Evolutionary conservation across 2,797 vertebrate genomes (phyloP), one percentile per base, ranked within the genome.

Genomic region (Sebastes diaconus): DNA sequence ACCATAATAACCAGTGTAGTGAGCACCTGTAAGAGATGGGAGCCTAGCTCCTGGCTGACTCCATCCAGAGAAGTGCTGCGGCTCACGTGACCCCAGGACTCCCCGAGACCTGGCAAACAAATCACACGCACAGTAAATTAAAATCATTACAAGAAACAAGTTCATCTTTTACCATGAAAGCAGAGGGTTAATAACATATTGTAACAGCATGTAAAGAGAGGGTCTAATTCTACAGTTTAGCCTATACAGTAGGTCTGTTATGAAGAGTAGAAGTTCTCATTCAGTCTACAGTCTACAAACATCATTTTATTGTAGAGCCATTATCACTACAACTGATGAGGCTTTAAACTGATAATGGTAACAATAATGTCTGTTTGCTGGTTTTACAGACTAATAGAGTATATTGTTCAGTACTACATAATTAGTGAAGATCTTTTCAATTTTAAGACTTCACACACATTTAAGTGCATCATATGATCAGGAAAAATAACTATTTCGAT

Each of bases 61-160:
- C 97, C 99, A 80, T 98, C 97, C 94, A 98, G 81, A 3, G 97
- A 96, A 64, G 96, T 97, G 68, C 94, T 96, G 73, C 97, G 94
- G 87, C 97, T 97, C n/a, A 98, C 95, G 39, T 97, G 97, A 64
- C 98, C 98, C 98, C 98, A 99, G 2, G 98, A 98, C 94, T 99
- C 98, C 46, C 98, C 98, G 0, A 99, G 96, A 81, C 98, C 98
- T 99, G 93, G 74, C 1, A 32, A 52, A 77, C 3, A 75, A 83
- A 84, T 42, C 42, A 83, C 34, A 68, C 20, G 8, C 20, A 18
- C 13, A 36, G n/a, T 7, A 25, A 25, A 24, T 55, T 1, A 20
- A 8, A 50, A 36, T 0, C 1, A 42, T 60, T 20, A 66, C 11
- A 52, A 29, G 18, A 52, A 5, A 42, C 36, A 13, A 68, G 12